Evolutionary conservation across 2,113 vertebrate species (phyloP), one percentile per base, ranked within the genome.

Genomic region (Anseranas semipalmata): DNA sequence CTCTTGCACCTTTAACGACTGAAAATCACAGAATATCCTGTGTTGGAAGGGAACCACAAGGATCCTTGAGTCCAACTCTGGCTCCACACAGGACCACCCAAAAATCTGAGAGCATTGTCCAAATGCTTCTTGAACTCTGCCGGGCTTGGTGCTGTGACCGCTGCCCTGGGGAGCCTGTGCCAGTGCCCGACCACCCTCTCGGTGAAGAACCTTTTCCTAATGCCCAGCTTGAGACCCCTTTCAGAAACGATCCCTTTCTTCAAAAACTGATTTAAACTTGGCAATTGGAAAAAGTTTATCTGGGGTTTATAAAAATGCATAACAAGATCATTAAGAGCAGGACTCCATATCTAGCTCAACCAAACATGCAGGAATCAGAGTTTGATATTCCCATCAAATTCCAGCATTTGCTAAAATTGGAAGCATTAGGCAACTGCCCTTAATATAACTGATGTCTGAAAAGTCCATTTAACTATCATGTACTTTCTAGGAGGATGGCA

Each of bases 301-400:
- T 55, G 19, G 7, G 13, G 25, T 30, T 81, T 17, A 76, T 7
- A 30, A 58, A 39, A 67, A 20, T 41, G 11, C 4, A 1, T 33
- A 66, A 46, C 18, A n/a, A 82, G 22, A 30, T 62, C 15, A 35
- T n/a, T 53, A 75, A 65, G 18, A 90, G 17, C 10, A 88, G 22
- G 24, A 92, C 52, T 71, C 33, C 27, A 18, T 32, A 58, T 12
- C 7, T 27, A 75, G 15, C 7, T 75, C 18, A 88, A 58, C 8
- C 14, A 41, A n/a, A 16, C 66, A 33, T 4, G 46, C 25, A 62
- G 30, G 45, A 85, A 85, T 52, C 25, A 30, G 24, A 52, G 15
- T 66, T 6, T 55, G 37, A 77, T 22, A 70, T 0, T 3, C 8
- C 41, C 18, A 30, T 10, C 0, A 0, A 63, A 76, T 30, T 39